These are phyloP conservation scores for Metaphire vulgaris DNA, from an alignment of 1,140 invertebrate species.

Conservation along the genomic window DNA sequence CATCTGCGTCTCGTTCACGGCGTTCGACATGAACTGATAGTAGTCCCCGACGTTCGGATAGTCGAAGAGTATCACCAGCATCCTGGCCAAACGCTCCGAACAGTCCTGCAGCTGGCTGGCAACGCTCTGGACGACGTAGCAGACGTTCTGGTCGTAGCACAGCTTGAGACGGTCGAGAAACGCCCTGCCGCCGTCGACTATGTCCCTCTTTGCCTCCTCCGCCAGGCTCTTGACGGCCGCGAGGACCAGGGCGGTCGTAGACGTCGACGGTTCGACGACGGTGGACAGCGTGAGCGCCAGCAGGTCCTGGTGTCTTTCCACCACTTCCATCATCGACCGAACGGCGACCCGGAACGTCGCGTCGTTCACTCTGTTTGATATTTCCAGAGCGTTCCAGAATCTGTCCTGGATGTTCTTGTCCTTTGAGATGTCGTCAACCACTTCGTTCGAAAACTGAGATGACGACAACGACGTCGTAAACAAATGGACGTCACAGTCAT, in stretches of 20 bases:
- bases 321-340: not conserved
- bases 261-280: not conserved
- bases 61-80: not conserved
- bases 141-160: not conserved
- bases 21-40: not conserved
- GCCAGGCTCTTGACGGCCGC: not conserved
- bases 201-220: not conserved
- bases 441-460: not conserved
- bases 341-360: not conserved
- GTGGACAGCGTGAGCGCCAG: not conserved
- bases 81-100: not conserved
- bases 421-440: not conserved
- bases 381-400: not conserved
- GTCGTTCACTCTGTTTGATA: not conserved
- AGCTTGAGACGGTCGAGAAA: not conserved
- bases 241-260: not conserved
- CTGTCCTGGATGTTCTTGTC: not conserved
- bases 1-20: not conserved
- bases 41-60: not conserved
- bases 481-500: not conserved
- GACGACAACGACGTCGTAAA: not conserved
- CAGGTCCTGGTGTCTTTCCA: not conserved
- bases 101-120: not conserved
- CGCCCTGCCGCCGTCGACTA: not conserved
- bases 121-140: not conserved